Conservation (phyloP, 2,113 vertebrate genomes). For the Notarius lentiginosus region DNA sequence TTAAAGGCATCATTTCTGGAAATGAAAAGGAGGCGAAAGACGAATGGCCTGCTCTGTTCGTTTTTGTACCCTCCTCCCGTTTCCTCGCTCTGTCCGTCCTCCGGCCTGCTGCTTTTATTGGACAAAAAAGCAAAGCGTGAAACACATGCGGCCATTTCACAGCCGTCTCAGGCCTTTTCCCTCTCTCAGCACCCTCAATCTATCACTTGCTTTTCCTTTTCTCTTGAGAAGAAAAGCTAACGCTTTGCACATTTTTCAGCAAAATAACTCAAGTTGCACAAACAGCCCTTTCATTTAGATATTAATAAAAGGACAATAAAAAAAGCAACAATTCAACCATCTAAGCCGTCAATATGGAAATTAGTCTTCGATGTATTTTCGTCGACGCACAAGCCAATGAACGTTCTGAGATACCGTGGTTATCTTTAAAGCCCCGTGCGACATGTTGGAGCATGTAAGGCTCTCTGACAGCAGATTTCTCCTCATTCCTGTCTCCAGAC, state of each 20-base stretch:
- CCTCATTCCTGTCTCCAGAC: constrained; percentile 30
- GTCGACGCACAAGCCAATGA: neutral
- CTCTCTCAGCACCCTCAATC: constrained; percentile 23
- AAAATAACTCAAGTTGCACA: neutral
- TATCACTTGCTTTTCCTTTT: constrained; percentile 26
- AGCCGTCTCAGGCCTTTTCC: constrained; percentile 27
- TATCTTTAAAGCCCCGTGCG: constrained; percentile 6
- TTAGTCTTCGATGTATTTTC: neutral
- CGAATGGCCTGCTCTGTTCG: constrained; percentile 14
- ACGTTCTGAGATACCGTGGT: neutral
- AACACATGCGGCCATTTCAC: constrained; percentile 50
- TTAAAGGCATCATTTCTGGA: constrained; percentile 46
- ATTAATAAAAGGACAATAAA: neutral
- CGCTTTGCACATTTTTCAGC: neutral
- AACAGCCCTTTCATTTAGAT: neutral
- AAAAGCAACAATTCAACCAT: neutral
- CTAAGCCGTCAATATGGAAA: constrained; percentile 5
- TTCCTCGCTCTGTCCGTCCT: neutral
- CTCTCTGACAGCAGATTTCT: constrained; percentile 19
- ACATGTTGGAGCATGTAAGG: constrained; percentile 44
- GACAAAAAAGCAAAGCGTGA: constrained; percentile 38
- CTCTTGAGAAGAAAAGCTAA: constrained; percentile 33
- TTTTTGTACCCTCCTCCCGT: neutral
- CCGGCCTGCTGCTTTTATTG: constrained; percentile 38
- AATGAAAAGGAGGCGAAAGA: constrained; percentile 42